Conservation (phyloP, 2,797 vertebrate species). For the Anguilla marmorata region DNA sequence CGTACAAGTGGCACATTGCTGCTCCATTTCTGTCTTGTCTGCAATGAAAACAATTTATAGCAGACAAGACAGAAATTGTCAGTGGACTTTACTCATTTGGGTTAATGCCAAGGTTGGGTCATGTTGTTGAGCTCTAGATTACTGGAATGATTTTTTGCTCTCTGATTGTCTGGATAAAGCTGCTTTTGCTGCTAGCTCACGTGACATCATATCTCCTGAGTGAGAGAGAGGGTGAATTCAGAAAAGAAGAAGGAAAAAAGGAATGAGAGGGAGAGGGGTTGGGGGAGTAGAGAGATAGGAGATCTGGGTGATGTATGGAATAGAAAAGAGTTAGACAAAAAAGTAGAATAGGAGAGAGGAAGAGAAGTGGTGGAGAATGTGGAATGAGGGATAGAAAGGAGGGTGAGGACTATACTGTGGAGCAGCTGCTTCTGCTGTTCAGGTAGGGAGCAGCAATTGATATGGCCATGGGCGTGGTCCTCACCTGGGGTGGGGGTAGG, state of each 20-base stretch:
- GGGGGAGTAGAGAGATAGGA: slow-evolving; percentile 26
- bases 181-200: neutral
- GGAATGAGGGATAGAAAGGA: neutral
- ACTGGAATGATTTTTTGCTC: neutral
- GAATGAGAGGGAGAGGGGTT: slow-evolving; percentile 17
- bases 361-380: neutral
- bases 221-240: neutral
- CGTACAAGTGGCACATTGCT: neutral
- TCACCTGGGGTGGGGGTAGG: slow-evolving; percentile 75
- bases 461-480: slow-evolving; percentile 75
- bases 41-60: neutral
- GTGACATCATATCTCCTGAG: neutral
- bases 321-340: neutral
- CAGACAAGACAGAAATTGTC: neutral
- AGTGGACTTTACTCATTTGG: neutral
- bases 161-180: neutral
- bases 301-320: neutral
- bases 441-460: neutral
- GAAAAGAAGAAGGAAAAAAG: neutral
- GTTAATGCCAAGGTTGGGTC: neutral
- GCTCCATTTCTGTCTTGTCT: neutral
- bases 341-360: neutral
- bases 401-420: slow-evolving; percentile 75
- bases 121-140: neutral
- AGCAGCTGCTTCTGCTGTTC: slow-evolving; percentile 80